Evolutionary conservation across 92 coral and sea anemone species (phyloP).

Genomic region (Meandrina meandrites): DNA sequence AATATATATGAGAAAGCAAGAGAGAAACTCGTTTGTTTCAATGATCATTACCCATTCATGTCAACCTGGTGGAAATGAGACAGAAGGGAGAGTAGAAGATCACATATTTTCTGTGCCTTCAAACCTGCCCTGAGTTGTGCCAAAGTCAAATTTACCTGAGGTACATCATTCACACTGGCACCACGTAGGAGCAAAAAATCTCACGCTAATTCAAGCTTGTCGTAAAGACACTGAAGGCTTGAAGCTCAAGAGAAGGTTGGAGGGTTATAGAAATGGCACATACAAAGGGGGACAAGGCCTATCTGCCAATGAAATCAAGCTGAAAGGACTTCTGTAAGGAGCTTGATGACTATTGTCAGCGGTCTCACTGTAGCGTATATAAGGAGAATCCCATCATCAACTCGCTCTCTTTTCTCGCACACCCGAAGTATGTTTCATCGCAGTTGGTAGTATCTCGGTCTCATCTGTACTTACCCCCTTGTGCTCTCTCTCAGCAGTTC

Average conservation of each 20-base stretch:
- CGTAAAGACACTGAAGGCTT: slow-evolving; percentile 61
- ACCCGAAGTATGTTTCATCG: no score
- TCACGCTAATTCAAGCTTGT: slow-evolving; percentile 56
- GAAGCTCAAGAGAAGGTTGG: slow-evolving; percentile 47
- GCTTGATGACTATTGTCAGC: slow-evolving; percentile 60
- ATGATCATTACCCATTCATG: slow-evolving; percentile 57
- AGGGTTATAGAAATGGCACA: slow-evolving; percentile 48
- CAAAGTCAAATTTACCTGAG: slow-evolving; percentile 57
- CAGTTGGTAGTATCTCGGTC: no score
- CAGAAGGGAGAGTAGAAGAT: slow-evolving; percentile 59
- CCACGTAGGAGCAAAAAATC: slow-evolving; percentile 56
- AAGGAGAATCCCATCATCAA: no score
- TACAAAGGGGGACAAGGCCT: slow-evolving; percentile 66
- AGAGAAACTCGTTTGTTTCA: slow-evolving; percentile 48
- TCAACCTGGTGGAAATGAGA: no score
- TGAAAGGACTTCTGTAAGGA: slow-evolving; percentile 48
- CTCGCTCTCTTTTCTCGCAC: no score
- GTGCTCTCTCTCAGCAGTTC: no score
- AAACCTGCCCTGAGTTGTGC: slow-evolving; percentile 53
- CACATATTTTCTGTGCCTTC: slow-evolving; percentile 66
- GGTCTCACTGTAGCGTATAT: no score
- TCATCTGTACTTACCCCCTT: no score
- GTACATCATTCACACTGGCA: slow-evolving; percentile 70
- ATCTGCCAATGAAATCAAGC: slow-evolving; percentile 51
- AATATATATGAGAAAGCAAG: slow-evolving; percentile 68